A percentile compares a stretch with the other conserved stretches of the same genome.
phyloP scores from a whole-genome alignment of 2,888 invertebrate species.

The Meta bourneti region DNA sequence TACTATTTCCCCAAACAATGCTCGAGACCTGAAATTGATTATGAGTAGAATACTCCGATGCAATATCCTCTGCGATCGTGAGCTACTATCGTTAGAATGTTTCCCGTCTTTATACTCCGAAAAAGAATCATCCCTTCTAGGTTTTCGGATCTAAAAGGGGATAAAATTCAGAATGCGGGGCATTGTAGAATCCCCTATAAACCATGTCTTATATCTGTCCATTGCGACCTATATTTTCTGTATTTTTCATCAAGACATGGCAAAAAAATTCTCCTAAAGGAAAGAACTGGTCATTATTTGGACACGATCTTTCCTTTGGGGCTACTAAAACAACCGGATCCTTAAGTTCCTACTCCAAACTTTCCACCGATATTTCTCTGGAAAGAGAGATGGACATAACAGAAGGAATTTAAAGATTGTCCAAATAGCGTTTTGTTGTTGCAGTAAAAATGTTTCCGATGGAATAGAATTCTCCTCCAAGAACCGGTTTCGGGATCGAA shows the following conservation, averaged over 20 bases:
- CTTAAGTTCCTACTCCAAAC: constrained; percentile 62
- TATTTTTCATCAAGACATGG: constrained; percentile 63
- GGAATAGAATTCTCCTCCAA: constrained; percentile 63
- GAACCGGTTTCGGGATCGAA: constrained; percentile 43
- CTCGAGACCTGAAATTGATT: background rate
- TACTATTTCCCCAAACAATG: background rate
- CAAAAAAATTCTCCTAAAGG: constrained; percentile 45
- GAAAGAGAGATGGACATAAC: constrained; percentile 42
- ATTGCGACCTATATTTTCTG: constrained; percentile 47
- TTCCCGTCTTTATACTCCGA: constrained; percentile 18
- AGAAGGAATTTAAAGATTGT: constrained; percentile 68
- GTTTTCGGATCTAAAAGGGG: constrained; percentile 44
- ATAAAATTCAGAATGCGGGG: constrained; percentile 27
- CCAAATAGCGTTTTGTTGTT: constrained; percentile 70
- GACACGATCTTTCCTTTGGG: constrained; percentile 57
- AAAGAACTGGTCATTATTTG: constrained; percentile 73
- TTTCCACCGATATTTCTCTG: constrained; percentile 37
- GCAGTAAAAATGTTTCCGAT: constrained; percentile 57
- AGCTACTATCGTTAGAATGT: constrained; percentile 5
- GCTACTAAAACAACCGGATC: constrained; percentile 67
- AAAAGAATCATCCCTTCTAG: constrained; percentile 21
- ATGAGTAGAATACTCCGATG: background rate
- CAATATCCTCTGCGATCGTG: background rate
- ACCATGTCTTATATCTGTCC: constrained; percentile 63
- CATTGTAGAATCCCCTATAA: constrained; percentile 45